phyloP scores from a whole-genome alignment of 2,797 vertebrate species.

The Rhodeus uyekii region DNA sequence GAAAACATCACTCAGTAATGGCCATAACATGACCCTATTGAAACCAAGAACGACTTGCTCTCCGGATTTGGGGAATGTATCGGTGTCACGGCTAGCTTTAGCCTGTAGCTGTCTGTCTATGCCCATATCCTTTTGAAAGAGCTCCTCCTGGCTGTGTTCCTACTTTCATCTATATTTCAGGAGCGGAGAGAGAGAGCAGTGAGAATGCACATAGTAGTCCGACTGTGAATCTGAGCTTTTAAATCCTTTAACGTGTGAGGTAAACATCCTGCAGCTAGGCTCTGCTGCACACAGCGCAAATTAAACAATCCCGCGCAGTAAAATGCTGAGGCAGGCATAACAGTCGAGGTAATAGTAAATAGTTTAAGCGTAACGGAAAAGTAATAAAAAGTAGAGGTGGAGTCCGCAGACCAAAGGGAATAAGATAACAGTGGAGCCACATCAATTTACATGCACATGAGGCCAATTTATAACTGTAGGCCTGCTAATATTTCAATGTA shows the following conservation, averaged over 20 bases:
- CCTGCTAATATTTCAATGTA: neutral
- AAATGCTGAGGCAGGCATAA: conserved; percentile 38
- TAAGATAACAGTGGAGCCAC: neutral
- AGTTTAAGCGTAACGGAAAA: conserved; percentile 37
- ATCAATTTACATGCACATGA: neutral
- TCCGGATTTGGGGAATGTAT: neutral
- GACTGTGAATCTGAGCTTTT: conserved; percentile 42
- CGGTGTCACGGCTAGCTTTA: conserved; percentile 14
- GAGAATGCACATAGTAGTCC: conserved; percentile 34
- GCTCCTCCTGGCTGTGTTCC: conserved; percentile 59
- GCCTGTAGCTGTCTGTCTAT: conserved; percentile 24
- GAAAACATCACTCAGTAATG: neutral
- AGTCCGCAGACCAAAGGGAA: conserved; percentile 3
- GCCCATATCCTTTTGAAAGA: conserved; percentile 53
- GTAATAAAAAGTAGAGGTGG: conserved; percentile 29
- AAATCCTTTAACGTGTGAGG: conserved; percentile 49
- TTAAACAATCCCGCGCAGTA: conserved; percentile 36
- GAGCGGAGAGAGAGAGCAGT: conserved; percentile 51
- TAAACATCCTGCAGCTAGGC: conserved; percentile 50
- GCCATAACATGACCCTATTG: neutral
- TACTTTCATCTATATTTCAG: conserved; percentile 71
- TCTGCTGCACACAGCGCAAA: conserved; percentile 21
- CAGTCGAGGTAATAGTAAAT: conserved; percentile 20
- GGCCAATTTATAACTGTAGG: conserved; percentile 3
- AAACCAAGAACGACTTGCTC: neutral